A percentile compares a stretch with the other conserved stretches of the same genome.
phyloP scores from a whole-genome alignment of 2,797 vertebrate genomes.

The Pipistrellus kuhlii region DNA sequence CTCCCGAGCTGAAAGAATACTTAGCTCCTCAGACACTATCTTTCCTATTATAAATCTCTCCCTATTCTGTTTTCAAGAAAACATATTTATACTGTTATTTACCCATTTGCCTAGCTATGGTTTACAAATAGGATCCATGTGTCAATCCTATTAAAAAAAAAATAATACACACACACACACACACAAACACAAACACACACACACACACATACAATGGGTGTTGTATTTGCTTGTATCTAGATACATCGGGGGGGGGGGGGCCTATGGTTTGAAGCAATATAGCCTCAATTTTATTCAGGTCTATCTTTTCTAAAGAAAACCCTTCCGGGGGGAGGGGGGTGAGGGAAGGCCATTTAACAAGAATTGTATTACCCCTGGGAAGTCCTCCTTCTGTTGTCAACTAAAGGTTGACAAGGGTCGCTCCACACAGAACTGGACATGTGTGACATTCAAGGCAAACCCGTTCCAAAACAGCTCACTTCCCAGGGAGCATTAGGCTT shows the following conservation, averaged over 20 bases:
- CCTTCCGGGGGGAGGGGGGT: neutral
- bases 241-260: neutral
- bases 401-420: conserved; percentile 84
- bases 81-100: neutral
- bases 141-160: neutral
- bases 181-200: no score
- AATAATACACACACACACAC: neutral
- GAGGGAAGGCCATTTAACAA: conserved; percentile 44
- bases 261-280: conserved; percentile 24
- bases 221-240: neutral
- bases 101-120: neutral
- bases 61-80: neutral
- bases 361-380: conserved; percentile 29
- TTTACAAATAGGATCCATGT: neutral
- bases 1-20: neutral
- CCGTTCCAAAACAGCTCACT: conserved; percentile 75
- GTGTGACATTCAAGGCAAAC: conserved; percentile 82
- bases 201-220: neutral
- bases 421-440: conserved; percentile 81
- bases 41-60: neutral
- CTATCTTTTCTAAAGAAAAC: conserved; percentile 57
- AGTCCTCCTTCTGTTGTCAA: conserved; percentile 51
- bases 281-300: neutral
- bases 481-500: conserved; percentile 69
- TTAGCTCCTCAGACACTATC: neutral